Percentiles rank a stretch among this genome's conserved stretches.
Conservation (phyloP, 1,140 invertebrate species). For the Diachasmimorpha longicaudata region DNA sequence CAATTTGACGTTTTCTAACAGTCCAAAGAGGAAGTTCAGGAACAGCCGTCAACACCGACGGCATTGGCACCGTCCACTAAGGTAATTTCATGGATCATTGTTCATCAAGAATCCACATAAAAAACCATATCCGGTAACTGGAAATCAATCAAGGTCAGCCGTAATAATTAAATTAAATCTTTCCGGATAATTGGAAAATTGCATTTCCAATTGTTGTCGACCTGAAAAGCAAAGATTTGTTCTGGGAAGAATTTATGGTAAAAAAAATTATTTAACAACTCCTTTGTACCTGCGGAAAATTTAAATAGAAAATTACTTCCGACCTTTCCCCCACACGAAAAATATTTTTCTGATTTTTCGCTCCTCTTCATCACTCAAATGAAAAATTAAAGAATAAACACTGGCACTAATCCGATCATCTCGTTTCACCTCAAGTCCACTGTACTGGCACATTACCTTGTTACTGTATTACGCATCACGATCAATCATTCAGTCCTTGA, state of each 20-base stretch:
- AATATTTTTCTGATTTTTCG: too few species aligned
- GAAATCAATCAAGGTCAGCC: background rate
- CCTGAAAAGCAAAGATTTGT: too few species aligned
- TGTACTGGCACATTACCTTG: background rate
- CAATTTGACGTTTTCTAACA: constrained; percentile 24
- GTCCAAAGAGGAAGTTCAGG: constrained; percentile 51
- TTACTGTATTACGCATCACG: background rate
- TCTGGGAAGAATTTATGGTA: too few species aligned
- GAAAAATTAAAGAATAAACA: background rate
- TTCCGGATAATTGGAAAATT: background rate
- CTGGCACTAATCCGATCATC: background rate
- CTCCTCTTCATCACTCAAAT: background rate
- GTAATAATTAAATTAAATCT: background rate
- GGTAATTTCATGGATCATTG: constrained; percentile 30
- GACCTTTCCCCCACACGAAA: too few species aligned
- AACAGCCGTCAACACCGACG: constrained; percentile 50
- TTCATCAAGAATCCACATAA: background rate
- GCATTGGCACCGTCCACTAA: constrained; percentile 44
- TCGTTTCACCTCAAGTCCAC: background rate
- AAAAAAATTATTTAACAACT: too few species aligned
- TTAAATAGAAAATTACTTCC: too few species aligned
- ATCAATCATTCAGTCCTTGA: background rate
- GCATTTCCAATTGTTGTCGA: too few species aligned
- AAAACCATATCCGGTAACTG: background rate
- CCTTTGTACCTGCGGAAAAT: too few species aligned